Evolutionary conservation across 2,113 vertebrate species (phyloP).

Genomic region (Paratilapia polleni): DNA sequence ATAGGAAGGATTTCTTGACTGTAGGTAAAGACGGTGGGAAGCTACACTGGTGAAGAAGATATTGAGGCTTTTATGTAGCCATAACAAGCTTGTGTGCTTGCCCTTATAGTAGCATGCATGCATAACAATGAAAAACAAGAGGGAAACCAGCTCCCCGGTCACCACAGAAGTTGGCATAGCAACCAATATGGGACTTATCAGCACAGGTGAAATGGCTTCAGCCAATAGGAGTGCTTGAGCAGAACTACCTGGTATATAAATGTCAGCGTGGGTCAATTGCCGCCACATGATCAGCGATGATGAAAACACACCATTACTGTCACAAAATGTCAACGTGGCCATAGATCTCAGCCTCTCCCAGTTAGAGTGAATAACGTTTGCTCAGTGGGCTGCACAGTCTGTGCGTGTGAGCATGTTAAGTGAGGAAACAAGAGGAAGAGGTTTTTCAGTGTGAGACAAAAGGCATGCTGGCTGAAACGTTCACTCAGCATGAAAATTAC

Average conservation of each 20-base stretch:
- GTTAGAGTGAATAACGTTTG: conserved; percentile 61
- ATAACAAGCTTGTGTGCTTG: conserved; percentile 41
- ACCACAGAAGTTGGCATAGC: conserved; percentile 44
- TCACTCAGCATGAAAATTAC: conserved; percentile 63
- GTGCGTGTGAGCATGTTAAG: conserved; percentile 50
- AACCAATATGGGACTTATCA: conserved; percentile 37
- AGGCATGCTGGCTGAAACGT: conserved; percentile 48
- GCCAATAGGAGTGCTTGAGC: conserved; percentile 35
- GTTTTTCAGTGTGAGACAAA: conserved; percentile 51
- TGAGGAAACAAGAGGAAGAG: conserved; percentile 58
- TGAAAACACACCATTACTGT: conserved; percentile 71
- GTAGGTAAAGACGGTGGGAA: conserved; percentile 55
- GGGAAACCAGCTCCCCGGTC: conserved; percentile 13
- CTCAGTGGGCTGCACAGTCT: conserved; percentile 29
- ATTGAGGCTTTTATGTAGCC: conserved; percentile 35
- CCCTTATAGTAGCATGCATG: conserved; percentile 12
- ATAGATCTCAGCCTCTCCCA: conserved; percentile 50
- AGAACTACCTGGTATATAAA: conserved; percentile 62
- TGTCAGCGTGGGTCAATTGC: conserved; percentile 65
- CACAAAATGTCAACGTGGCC: conserved; percentile 62
- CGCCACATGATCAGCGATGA: conserved; percentile 56
- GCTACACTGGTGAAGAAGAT: conserved; percentile 9
- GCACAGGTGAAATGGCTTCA: conserved; percentile 43
- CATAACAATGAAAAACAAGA: conserved; percentile 45
- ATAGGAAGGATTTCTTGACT: conserved; percentile 41